Base-by-base conservation (phyloP, 2,113 vertebrate genomes). In the Pteropus alecto region DNA sequence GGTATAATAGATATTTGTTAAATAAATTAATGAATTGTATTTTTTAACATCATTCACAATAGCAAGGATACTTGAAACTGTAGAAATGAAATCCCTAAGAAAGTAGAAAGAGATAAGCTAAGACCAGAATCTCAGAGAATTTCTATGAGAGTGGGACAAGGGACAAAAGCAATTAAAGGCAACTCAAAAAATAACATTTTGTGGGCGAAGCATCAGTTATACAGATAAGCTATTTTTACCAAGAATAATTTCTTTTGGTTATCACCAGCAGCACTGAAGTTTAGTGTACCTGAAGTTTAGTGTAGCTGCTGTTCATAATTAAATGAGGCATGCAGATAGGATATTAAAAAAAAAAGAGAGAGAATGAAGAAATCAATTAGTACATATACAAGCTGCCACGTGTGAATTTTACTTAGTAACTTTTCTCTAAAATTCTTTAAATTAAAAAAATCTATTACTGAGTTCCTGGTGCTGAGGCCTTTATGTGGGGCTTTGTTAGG, bases 361-460 rank as follows among this genome's bases (percentile, higher is more conserved):
- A n/a, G 22, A 68, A 67, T 77, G 58, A 54, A 74, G 7, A 41
- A 82, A 15, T 81, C 30, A 95, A 19, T 63, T 61, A 85, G 26
- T 74, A 89, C 38, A 38, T 68, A 70, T 24, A 85, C 16, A 90
- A 79, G 41, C 51, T 85, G 41, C 51, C n/a, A 43, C 35, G 18
- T 71, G 67, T 63, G 58, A 92, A 48, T 82, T 88, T 85, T 96
- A 85, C 35, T 46, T 60, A 60, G 24, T 51, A 46, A 67, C 12
- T 89, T 88, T 89, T 51, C 70, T 84, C 63, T 63, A 89, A 89
- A 84, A 71, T 77, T 30, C 28, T 84, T 95, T 63, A 76, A 56
- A 56, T 60, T 48, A 13, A 84, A 77, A 78, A 56, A 67, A 18
- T 7, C 15, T 68, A 1, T 89, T 70, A 77, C 26, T 83, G 60